Conservation (phyloP, 2,888 invertebrate species). For the Saturnia pavonia region DNA sequence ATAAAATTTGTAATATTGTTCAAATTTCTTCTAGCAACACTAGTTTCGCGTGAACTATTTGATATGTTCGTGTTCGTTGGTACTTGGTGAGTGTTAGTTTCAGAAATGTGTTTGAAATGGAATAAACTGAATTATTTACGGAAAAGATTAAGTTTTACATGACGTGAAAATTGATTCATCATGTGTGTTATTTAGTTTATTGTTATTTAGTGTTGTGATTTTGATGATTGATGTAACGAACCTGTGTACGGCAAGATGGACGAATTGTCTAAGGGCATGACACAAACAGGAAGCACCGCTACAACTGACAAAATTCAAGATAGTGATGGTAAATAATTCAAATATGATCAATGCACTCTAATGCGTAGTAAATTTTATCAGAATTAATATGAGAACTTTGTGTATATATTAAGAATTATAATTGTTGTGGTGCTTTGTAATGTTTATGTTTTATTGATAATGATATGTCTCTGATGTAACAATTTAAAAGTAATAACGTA, state of each 20-base stretch:
- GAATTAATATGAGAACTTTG: background rate
- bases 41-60: background rate
- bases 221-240: conserved; percentile 79
- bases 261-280: conserved; percentile 82
- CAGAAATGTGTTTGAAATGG: conserved; percentile 69
- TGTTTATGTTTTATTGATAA: conserved; percentile 11
- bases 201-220: conserved; percentile 64
- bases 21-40: background rate
- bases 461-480: conserved; percentile 1
- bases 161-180: conserved; percentile 54
- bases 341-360: conserved; percentile 1
- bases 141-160: conserved; percentile 60
- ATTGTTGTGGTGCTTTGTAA: background rate
- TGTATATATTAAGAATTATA: background rate
- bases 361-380: conserved; percentile 5
- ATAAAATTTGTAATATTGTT: no score
- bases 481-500: background rate
- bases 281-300: conserved; percentile 80
- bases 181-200: conserved; percentile 53
- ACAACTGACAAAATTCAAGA: conserved; percentile 78
- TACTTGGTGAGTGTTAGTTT: conserved; percentile 52
- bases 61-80: conserved; percentile 45
- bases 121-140: conserved; percentile 58
- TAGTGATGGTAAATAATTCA: conserved; percentile 67
- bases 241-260: conserved; percentile 80